Evolutionary conservation across 2,888 invertebrate genomes (phyloP), one percentile per base, ranked within the genome.

Genomic region (Pterostichus niger): DNA sequence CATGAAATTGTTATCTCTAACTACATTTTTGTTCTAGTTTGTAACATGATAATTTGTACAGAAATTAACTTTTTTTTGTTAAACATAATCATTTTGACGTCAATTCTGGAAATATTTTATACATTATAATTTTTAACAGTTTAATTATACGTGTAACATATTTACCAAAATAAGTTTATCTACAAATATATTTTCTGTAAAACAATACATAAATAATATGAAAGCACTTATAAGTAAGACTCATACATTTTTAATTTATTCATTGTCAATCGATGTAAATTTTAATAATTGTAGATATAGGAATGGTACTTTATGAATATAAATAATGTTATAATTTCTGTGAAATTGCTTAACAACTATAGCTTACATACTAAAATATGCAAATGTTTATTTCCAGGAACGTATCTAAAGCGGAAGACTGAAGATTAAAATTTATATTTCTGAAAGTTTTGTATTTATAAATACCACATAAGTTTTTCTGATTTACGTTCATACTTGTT

Each of bases 11-110:
- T 24, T 59, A 59, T 31, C 59, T 31, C 59, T 59, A 59, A 59
- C 40, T 24, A 24, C 59, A 59, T 31, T 24, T 59, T 59, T 59
- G 59, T 59, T 59, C 59, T 59, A 59, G 24, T 59, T 59, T 59
- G 17, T 17, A 11, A 59, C 59, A 59, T 31, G 59, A 59, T 59
- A 59, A 59, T 59, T 59, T 59, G 24, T 59, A 59, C 3, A 40
- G 40, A 9, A 24, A 59, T 59, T 59, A 59, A 24, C 59, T 59
- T 24, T 24, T 24, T 59, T 24, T 24, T 24, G 31, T 56, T 56
- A 31, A 59, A 24, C 59, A 59, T 59, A 59, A 59, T 59, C 59
- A 59, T 59, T 59, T 31, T 59, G 59, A 59, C 59, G 59, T 59
- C 59, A 59, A 59, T 59, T 7, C 59, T 17, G 17, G 24, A 24